Percentiles rank a stretch among this genome's conserved stretches.
These are phyloP conservation scores for Rhizomys pruinosus DNA, from an alignment of 2,113 vertebrate genomes.

Conservation along the genomic window DNA sequence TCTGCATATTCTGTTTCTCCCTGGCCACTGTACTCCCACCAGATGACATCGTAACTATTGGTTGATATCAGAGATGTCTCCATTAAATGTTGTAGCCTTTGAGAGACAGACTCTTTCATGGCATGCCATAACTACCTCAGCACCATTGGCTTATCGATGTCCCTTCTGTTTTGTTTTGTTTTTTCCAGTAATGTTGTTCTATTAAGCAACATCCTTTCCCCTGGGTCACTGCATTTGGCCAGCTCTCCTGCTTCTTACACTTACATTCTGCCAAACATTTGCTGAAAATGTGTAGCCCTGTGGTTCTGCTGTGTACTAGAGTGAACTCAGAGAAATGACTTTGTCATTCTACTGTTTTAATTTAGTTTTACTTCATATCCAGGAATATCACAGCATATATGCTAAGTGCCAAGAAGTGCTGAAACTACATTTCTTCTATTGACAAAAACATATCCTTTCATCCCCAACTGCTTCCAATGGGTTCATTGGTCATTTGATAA, in stretches of 20 bases:
- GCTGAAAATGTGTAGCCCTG: not conserved
- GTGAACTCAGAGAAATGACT: constrained; percentile 4
- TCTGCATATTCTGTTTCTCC: not conserved
- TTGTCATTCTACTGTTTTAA: not conserved
- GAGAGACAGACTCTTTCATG: not conserved
- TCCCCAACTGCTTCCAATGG: not conserved
- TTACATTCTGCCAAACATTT: not conserved
- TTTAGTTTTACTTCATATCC: constrained; percentile 47
- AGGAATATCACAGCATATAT: not conserved
- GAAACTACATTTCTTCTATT: not conserved
- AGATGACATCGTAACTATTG: not conserved
- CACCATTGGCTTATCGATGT: not conserved
- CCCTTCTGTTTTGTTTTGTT: not conserved
- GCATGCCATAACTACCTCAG: not conserved
- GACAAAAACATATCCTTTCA: constrained; percentile 6
- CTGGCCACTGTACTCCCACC: not conserved
- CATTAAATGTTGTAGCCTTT: not conserved
- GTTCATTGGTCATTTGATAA: not conserved
- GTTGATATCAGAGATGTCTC: not conserved
- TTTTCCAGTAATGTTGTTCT: not conserved
- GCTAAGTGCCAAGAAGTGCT: not conserved
- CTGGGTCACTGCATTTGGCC: not conserved
- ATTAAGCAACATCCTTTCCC: not conserved
- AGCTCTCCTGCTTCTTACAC: not conserved
- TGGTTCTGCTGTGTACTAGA: not conserved